Base-by-base conservation (phyloP, 2,797 vertebrate genomes). In the Enteromius treurensis region DNA sequence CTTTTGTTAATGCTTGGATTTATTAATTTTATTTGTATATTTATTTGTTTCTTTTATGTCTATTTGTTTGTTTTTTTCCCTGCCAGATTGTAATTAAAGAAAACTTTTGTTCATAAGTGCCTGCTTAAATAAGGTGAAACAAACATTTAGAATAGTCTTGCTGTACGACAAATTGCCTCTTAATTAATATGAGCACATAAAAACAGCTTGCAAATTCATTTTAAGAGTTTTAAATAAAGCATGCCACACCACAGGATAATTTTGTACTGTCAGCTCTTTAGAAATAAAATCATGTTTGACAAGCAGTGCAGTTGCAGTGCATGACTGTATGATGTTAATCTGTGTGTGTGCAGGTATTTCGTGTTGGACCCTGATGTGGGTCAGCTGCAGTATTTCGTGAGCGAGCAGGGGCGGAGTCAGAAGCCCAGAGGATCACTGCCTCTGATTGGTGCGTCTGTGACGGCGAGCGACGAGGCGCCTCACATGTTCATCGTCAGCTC, bases 341-440 rank as follows among this genome's bases (percentile, higher is more conserved):
- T 23, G 68, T 71, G 42, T 47, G 40, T 51, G 42, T 53, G 69
- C 92, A 99, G 98, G 93, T 99, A 98, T 92, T 99, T 99, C 83
- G 95, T 99, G 80, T 91, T 99, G 90, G 96, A 99, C 81, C 95
- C 96, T 51, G 97, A 99, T 79, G 90, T 95, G 23, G 96, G 96
- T 45, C 93, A 96, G 91, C 95, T 99, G 88, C 97, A 97, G 91
- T 99, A 99, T 92, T 99, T 97, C 47, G 96, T 99, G 93, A 98
- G 95, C 13, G 98, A 99, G 74, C 96, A 96, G 80, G 97, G 95
- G 82, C 97, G 95, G 90, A 95, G 90, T 89, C 98, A 98, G 95
- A 99, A 98, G 92, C 97, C 98, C 10, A 93, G 98, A 10, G 98
- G 98, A 84, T 94, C 93, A 70, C 94, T 99, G 89, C 96, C 96